Percentiles rank a stretch among this genome's conserved stretches.
These are phyloP conservation scores for Rhodinocichla rosea DNA, from an alignment of 2,113 vertebrate genomes.

Conservation along the genomic window DNA sequence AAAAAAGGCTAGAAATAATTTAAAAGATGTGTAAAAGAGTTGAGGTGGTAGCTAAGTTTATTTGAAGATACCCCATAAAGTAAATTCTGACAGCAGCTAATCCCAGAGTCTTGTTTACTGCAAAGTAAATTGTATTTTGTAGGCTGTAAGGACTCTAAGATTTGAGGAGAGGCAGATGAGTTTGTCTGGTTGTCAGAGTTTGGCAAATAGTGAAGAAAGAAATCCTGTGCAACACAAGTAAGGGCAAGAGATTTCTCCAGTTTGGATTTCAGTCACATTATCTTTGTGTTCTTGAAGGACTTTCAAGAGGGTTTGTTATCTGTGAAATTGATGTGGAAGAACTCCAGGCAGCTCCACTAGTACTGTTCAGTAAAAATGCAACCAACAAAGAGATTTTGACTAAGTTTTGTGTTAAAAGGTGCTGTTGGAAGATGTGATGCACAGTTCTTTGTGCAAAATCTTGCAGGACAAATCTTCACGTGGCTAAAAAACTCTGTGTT, in stretches of 20 bases:
- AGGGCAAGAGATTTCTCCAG: not conserved
- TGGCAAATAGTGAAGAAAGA: not conserved
- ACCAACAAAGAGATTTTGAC: not conserved
- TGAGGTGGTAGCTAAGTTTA: not conserved
- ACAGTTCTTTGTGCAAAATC: not conserved
- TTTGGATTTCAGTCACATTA: not conserved
- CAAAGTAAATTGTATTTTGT: not conserved
- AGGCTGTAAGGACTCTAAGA: not conserved
- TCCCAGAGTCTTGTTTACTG: not conserved
- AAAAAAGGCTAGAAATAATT: not conserved
- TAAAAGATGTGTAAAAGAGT: not conserved
- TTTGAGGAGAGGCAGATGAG: not conserved
- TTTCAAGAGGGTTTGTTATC: not conserved
- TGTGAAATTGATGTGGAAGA: not conserved
- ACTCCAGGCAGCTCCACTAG: not conserved
- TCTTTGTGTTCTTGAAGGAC: not conserved
- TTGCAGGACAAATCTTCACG: not conserved
- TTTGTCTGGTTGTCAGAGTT: not conserved
- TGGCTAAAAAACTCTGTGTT: not conserved
- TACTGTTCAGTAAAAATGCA: not conserved
- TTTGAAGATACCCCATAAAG: not conserved
- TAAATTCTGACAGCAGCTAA: not conserved
- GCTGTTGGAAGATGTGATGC: not conserved
- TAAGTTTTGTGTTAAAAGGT: not conserved
- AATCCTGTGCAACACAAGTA: not conserved